Conservation (phyloP, 2,888 invertebrate genomes). For the Halictus quadricinctus region DNA sequence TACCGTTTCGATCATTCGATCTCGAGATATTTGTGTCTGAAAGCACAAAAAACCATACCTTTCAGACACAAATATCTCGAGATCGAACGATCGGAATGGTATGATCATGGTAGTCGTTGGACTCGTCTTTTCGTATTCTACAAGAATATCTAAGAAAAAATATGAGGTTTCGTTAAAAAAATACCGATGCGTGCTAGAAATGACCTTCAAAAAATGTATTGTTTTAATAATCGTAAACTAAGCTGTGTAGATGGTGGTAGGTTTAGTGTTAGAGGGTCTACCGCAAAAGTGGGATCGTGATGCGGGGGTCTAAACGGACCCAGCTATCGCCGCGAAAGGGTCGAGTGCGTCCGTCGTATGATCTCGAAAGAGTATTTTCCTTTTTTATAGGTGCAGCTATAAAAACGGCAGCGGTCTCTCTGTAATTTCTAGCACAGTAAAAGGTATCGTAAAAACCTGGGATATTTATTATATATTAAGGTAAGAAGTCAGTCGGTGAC, state of each 20-base stretch:
- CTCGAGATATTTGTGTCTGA: not conserved
- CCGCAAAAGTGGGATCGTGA: not conserved
- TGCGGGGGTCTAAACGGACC: not conserved
- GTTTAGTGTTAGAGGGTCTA: not conserved
- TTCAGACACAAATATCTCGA: not conserved
- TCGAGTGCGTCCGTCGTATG: not conserved
- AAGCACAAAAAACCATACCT: not conserved
- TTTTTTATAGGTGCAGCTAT: not conserved
- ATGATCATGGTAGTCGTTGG: not conserved
- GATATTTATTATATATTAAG: slow-evolving; percentile 11
- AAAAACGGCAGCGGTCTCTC: not conserved
- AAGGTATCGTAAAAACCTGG: slow-evolving; percentile 13
- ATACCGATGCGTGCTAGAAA: not conserved
- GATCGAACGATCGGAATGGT: not conserved
- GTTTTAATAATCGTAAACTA: not conserved
- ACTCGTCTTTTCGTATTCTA: not conserved
- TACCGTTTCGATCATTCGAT: not conserved
- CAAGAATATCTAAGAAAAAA: not conserved
- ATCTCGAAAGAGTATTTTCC: not conserved
- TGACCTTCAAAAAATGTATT: not conserved
- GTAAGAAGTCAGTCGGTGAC: slow-evolving; percentile 39
- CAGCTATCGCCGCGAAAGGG: not conserved
- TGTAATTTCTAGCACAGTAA: not conserved
- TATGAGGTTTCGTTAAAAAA: too few relatives aligned
- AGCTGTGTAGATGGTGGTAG: not conserved